phyloP scores from a whole-genome alignment of 2,888 invertebrate species.

The Andrena hattorfiana region DNA sequence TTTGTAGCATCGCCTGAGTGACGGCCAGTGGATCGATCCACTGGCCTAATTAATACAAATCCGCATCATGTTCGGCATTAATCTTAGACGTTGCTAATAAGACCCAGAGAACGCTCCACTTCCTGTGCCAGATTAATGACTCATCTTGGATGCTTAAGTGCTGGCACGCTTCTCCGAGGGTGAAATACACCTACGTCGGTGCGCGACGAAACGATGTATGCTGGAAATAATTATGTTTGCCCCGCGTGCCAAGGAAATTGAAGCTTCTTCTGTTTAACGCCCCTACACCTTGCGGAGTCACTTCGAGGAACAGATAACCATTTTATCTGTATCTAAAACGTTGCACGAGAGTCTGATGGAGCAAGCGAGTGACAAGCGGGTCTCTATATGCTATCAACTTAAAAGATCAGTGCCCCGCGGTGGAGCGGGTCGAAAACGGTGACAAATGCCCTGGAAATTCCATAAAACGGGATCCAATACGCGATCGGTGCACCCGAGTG shows the following conservation, averaged over 20 bases:
- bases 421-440: neutral
- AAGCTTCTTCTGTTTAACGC: neutral
- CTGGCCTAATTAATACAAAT: conserved; percentile 20
- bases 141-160: neutral
- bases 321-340: no score
- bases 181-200: neutral
- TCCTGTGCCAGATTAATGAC: conserved; percentile 16
- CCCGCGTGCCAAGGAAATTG: neutral
- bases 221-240: neutral
- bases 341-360: no score
- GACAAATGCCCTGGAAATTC: conserved; percentile 16
- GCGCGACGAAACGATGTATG: neutral
- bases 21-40: neutral
- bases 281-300: neutral
- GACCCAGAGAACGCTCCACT: conserved; percentile 6
- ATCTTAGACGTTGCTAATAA: conserved; percentile 16
- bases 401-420: neutral
- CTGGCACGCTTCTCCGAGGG: neutral
- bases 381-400: neutral
- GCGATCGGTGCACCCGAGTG: conserved; percentile 6
- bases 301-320: no score
- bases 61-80: conserved; percentile 3
- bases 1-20: neutral
- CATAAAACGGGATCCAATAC: neutral
- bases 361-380: no score